phyloP scores from a whole-genome alignment of 2,797 vertebrate species.

The Naso thynnoides region DNA sequence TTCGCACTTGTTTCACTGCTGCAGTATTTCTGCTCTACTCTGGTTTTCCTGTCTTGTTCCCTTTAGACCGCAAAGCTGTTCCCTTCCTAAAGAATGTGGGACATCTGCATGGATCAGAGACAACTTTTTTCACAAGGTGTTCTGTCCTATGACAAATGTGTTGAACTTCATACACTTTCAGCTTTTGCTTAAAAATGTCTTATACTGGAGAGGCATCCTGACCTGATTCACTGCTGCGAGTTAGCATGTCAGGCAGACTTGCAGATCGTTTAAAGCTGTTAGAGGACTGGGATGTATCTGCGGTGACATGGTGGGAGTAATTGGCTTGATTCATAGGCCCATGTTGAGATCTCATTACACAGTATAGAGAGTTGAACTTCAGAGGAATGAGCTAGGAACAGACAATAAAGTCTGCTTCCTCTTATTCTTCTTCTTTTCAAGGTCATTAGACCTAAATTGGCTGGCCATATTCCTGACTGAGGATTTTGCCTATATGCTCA shows the following conservation, averaged over 20 bases:
- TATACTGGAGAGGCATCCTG: slow-evolving; percentile 25
- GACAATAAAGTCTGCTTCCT: slow-evolving; percentile 37
- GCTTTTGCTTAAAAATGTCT: slow-evolving; percentile 32
- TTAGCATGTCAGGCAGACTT: slow-evolving; percentile 42
- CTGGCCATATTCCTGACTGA: slow-evolving; percentile 37
- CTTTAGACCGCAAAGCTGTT: slow-evolving; percentile 52
- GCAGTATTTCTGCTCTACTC: slow-evolving; percentile 62
- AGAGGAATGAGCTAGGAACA: slow-evolving; percentile 40
- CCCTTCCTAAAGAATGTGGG: slow-evolving; percentile 68
- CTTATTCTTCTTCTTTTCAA: slow-evolving; percentile 20
- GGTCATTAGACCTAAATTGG: slow-evolving; percentile 36
- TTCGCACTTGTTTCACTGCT: slow-evolving; percentile 39
- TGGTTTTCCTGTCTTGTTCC: slow-evolving; percentile 56
- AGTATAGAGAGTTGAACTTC: slow-evolving; percentile 47
- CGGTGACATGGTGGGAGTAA: slow-evolving; percentile 69
- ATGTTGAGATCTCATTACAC: slow-evolving; percentile 72
- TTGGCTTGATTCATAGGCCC: slow-evolving; percentile 69
- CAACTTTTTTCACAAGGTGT: slow-evolving; percentile 49
- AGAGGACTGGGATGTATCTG: slow-evolving; percentile 54
- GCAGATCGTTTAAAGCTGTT: slow-evolving; percentile 59
- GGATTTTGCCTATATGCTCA: slow-evolving; percentile 36
- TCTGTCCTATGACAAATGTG: slow-evolving; percentile 27
- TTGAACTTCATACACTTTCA: slow-evolving; percentile 24
- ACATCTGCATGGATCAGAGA: slow-evolving; percentile 45
- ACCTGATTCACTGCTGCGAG: slow-evolving; percentile 45